Percentiles rank a stretch among this genome's conserved stretches.
Conservation (phyloP, 2,888 invertebrate species). For the Hirtodrosophila confusa region DNA sequence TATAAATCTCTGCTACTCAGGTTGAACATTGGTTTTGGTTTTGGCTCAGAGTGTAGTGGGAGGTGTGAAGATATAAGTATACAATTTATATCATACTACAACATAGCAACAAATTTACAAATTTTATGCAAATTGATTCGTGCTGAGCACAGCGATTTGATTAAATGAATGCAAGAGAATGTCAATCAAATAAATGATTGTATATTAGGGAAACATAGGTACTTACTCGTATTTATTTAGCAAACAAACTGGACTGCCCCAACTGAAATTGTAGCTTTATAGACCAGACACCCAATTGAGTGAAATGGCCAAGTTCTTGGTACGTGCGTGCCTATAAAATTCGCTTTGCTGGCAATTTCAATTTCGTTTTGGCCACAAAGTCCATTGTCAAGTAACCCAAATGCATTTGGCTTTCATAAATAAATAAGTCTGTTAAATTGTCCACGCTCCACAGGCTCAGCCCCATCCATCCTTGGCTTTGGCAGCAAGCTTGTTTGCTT, state of each 20-base stretch:
- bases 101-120: conserved; percentile 7
- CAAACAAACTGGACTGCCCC: conserved; percentile 8
- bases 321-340: conserved; percentile 60
- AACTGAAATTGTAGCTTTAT: conserved; percentile 31
- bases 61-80: background rate
- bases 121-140: conserved; percentile 14
- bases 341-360: conserved; percentile 58
- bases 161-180: background rate
- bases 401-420: conserved; percentile 71
- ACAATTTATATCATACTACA: conserved; percentile 1
- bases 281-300: conserved; percentile 20
- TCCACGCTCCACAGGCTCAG: conserved; percentile 43
- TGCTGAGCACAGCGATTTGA: conserved; percentile 4
- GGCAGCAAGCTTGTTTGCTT: conserved; percentile 29
- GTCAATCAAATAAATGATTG: conserved; percentile 10
- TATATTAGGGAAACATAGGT: conserved; percentile 10
- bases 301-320: conserved; percentile 37
- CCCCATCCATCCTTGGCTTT: conserved; percentile 12
- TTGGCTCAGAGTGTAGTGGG: background rate
- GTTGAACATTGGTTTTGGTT: too few relatives aligned
- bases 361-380: conserved; percentile 62
- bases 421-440: conserved; percentile 76
- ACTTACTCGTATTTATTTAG: background rate
- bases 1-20: background rate
- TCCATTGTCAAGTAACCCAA: conserved; percentile 54